Conservation (phyloP, 2,113 vertebrate genomes). For the Hypanus sabinus region DNA sequence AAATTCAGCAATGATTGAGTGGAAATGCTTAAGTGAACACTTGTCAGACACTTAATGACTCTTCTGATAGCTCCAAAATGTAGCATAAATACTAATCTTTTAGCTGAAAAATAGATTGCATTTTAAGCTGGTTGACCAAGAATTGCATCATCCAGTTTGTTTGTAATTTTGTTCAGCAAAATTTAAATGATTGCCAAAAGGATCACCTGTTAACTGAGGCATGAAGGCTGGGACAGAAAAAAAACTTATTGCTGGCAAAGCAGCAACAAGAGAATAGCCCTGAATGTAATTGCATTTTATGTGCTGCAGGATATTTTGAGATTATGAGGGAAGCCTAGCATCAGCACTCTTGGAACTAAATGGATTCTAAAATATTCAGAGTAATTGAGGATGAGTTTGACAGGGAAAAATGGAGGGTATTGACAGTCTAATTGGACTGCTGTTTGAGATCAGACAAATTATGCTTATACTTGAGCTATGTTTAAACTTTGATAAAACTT, state of each 20-base stretch:
- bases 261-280: not conserved
- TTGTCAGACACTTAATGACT: not conserved
- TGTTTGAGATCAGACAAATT: not conserved
- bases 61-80: not conserved
- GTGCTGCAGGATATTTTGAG: slow-evolving; percentile 10
- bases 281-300: slow-evolving; percentile 19
- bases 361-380: not conserved
- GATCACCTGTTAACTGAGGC: not conserved
- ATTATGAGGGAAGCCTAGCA: not conserved
- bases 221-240: not conserved
- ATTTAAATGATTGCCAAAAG: not conserved
- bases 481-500: not conserved
- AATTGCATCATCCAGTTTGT: not conserved
- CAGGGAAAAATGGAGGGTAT: not conserved
- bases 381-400: not conserved
- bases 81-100: not conserved
- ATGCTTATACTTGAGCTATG: not conserved
- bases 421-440: not conserved
- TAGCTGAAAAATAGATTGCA: not conserved
- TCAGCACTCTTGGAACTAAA: not conserved
- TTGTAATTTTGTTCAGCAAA: not conserved
- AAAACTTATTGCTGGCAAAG: not conserved
- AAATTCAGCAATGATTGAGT: not conserved
- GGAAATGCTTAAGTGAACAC: not conserved
- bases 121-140: not conserved